Evolutionary conservation across 2,888 invertebrate genomes (phyloP).

Genomic region (Ochropleura plecta): DNA sequence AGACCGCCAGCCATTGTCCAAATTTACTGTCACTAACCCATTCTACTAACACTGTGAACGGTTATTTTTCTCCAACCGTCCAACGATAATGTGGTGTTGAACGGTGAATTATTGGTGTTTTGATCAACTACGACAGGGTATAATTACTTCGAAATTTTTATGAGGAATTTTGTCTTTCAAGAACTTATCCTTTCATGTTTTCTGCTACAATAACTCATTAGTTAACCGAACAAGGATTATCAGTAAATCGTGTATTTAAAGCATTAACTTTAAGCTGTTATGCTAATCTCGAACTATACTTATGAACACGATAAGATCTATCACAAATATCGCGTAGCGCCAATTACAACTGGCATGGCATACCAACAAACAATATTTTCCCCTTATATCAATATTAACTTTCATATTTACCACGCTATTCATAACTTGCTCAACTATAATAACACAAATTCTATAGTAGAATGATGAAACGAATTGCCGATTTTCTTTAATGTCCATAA

Average conservation of each 20-base stretch:
- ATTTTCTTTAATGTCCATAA: constrained; percentile 82
- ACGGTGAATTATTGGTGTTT: constrained; percentile 62
- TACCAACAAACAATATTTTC: constrained; percentile 64
- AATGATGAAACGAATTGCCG: constrained; percentile 81
- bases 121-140: constrained; percentile 52
- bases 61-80: constrained; percentile 75
- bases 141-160: constrained; percentile 47
- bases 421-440: constrained; percentile 61
- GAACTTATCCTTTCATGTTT: constrained; percentile 14
- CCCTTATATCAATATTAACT: constrained; percentile 66
- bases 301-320: constrained; percentile 69
- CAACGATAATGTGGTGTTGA: constrained; percentile 61
- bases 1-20: constrained; percentile 82
- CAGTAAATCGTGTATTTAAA: constrained; percentile 56
- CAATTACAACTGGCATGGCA: constrained; percentile 63
- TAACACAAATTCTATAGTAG: constrained; percentile 66
- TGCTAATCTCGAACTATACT: constrained; percentile 64
- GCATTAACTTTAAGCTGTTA: constrained; percentile 60
- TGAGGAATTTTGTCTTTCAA: background rate
- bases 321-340: constrained; percentile 64
- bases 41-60: constrained; percentile 73
- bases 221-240: constrained; percentile 52
- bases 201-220: constrained; percentile 1
- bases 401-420: constrained; percentile 55
- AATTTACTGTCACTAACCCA: constrained; percentile 82